Evolutionary conservation across 1,140 invertebrate genomes (phyloP), one percentile per base, ranked within the genome.

Genomic region (Drosophila baimaii): DNA sequence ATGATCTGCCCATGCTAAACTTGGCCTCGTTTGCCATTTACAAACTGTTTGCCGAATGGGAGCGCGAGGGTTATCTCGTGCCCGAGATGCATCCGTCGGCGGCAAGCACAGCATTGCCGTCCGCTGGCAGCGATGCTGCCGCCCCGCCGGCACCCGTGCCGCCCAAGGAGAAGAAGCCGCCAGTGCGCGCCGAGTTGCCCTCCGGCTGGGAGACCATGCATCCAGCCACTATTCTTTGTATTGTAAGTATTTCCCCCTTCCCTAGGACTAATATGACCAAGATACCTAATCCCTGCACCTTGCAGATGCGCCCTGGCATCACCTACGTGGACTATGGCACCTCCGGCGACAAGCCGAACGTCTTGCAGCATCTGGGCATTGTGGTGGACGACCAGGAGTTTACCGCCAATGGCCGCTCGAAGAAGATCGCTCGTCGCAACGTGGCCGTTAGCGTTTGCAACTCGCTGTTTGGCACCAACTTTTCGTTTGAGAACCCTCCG

Each of bases 1-100:
- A 92, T 62, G 94, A 95, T 70, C 93, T 96, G 64, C 95, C 95
- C 1, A 96, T 96, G 95, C 94, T 95, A 65, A 95, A 95, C 88
- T 92, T 96, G 72, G 95, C 95, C 3, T 95, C 95, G 56, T 96
- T 95, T 92, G 95, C 95, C 73, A 92, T 96, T 10, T 95, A 95
- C 90, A 96, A 96, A 91, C 92, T 96, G 29, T 96, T 96, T 90
- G 90, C 94, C 3, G 95, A 96, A 90, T 96, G 95, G 95, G 95
- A 96, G 90, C 94, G 93, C 68, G 94, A 95, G 68, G 95, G 95
- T 2, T 95, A 93, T 74, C 93, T 94, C 57, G 94, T 95, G 35
- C 95, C 95, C 31, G 91, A 92, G 44, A 80, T 92, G 76, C 90
- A 88, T 71, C 79, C 81, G 19, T 79, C 75, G 6, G 21, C 61